phyloP scores from a whole-genome alignment of 1,140 invertebrate genomes.

The Halesus radiatus region DNA sequence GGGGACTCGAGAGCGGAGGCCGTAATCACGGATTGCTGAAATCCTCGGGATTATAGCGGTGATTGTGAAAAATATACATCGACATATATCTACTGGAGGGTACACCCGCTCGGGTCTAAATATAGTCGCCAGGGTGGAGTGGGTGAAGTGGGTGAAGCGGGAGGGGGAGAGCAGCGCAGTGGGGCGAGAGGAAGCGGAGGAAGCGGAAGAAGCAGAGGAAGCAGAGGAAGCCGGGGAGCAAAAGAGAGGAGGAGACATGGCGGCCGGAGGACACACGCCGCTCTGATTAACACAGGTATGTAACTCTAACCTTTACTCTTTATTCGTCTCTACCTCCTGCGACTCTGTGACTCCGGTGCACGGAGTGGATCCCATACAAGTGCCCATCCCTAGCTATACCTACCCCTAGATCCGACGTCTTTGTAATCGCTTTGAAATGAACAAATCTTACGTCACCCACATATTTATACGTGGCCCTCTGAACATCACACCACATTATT shows the following conservation, averaged over 20 bases:
- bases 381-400: too few species aligned
- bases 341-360: too few species aligned
- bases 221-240: not conserved
- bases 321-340: too few species aligned
- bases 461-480: too few species aligned
- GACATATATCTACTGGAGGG: not conserved
- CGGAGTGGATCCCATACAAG: too few species aligned
- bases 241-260: constrained; percentile 30
- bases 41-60: constrained; percentile 1
- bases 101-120: not conserved
- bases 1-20: not conserved
- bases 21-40: not conserved
- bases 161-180: not conserved
- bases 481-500: too few species aligned
- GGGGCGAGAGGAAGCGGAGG: constrained; percentile 6
- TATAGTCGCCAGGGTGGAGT: not conserved
- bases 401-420: too few species aligned
- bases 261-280: constrained; percentile 48
- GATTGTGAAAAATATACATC: not conserved
- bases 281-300: constrained; percentile 56
- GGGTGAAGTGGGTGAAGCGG: not conserved
- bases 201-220: not conserved
- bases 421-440: too few species aligned
- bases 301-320: not conserved
- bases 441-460: too few species aligned